These are phyloP conservation scores for Sturnira hondurensis DNA, from an alignment of 2,113 vertebrate species.

Conservation along the genomic window DNA sequence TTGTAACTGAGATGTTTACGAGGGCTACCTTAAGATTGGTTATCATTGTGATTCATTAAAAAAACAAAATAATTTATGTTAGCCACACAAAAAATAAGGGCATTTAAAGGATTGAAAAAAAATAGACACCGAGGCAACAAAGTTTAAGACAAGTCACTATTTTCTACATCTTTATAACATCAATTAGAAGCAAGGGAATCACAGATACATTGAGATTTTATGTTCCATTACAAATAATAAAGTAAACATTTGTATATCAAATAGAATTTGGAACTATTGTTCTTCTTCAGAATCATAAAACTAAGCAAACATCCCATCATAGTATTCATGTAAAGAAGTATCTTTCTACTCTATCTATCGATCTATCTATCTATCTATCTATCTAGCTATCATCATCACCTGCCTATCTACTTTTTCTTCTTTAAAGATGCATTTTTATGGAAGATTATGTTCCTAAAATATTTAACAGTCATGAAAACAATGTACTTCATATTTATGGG, in stretches of 20 bases:
- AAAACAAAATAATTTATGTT: background rate
- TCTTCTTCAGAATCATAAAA: background rate
- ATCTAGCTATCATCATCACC: background rate
- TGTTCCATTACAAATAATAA: background rate
- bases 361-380: background rate
- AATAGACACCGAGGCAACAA: slow-evolving; percentile 16
- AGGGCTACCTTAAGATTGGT: background rate
- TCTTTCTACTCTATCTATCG: no score
- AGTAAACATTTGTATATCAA: slow-evolving; percentile 13
- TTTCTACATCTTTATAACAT: background rate
- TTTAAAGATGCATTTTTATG: background rate
- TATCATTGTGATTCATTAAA: background rate
- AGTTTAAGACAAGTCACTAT: background rate
- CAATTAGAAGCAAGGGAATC: slow-evolving; percentile 3
- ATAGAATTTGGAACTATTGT: background rate
- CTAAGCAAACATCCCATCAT: background rate
- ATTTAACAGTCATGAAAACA: background rate
- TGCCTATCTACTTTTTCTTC: background rate
- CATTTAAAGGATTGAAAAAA: background rate
- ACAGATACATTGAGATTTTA: background rate
- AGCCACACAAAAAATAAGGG: background rate
- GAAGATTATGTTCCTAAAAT: background rate
- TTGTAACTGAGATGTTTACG: background rate
- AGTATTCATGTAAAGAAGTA: background rate
- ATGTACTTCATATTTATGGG: background rate